Evolutionary conservation across 92 coral and sea anemone species (phyloP).

Genomic region (Porites divaricata): DNA sequence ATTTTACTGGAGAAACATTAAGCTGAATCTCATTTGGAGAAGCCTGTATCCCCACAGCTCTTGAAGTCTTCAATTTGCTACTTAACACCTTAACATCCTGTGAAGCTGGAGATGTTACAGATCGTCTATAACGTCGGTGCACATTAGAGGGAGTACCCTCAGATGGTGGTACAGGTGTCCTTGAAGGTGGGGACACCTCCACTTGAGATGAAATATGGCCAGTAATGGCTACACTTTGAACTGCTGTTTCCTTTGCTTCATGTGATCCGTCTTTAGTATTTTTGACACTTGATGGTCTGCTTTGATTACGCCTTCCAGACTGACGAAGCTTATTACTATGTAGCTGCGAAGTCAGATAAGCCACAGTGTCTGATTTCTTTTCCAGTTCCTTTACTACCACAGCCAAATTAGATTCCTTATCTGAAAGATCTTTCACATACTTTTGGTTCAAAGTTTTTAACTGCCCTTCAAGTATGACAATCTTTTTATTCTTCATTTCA

Average conservation of each 20-base stretch:
- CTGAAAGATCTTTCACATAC: conserved; percentile 66
- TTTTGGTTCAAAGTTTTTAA: conserved; percentile 71
- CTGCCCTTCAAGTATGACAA: conserved; percentile 79
- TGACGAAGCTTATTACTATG: conserved; percentile 84
- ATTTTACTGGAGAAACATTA: conserved; percentile 81
- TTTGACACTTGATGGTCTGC: conserved; percentile 28
- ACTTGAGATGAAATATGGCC: conserved; percentile 1
- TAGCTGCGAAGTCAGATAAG: conserved; percentile 93
- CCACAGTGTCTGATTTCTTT: conserved; percentile 90
- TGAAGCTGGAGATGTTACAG: conserved; percentile 77
- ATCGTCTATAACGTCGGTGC: conserved; percentile 74
- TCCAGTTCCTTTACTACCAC: conserved; percentile 84
- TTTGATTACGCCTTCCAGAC: conserved; percentile 63
- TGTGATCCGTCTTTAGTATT: conserved; percentile 15
- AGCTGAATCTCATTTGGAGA: conserved; percentile 89
- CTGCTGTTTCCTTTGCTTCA: conserved; percentile 24
- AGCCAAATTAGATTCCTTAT: conserved; percentile 69
- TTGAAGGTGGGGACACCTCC: conserved; percentile 19
- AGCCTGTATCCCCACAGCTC: conserved; percentile 90
- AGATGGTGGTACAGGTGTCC: conserved; percentile 89
- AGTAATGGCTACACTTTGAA: conserved; percentile 40
- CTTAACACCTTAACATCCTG: conserved; percentile 61
- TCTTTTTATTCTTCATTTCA: conserved; percentile 77
- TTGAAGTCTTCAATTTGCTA: conserved; percentile 64
- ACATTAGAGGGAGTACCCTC: conserved; percentile 72